These are phyloP conservation scores for Hydrolagus colliei DNA, from an alignment of 2,797 vertebrate genomes.

Conservation along the genomic window DNA sequence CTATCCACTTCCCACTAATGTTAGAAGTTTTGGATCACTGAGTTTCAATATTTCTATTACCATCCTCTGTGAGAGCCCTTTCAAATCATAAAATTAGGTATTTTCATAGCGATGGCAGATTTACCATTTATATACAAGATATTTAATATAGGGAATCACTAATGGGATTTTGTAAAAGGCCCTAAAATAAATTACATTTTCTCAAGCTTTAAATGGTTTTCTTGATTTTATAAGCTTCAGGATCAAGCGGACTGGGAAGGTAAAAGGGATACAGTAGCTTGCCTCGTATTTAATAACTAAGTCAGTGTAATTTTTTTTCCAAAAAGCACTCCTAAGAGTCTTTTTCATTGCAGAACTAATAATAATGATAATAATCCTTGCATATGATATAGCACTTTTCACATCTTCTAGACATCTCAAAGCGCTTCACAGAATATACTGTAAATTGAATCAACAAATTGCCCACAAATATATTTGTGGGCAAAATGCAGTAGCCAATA, in stretches of 20 bases:
- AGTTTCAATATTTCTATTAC: background rate
- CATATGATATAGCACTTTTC: no score
- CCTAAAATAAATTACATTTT: conserved; percentile 26
- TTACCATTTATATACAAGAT: conserved; percentile 9
- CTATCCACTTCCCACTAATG: background rate
- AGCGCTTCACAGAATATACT: no score
- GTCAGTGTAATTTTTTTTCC: conserved; percentile 13
- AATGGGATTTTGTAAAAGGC: conserved; percentile 18
- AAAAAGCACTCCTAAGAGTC: conserved; percentile 11
- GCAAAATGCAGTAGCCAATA: no score
- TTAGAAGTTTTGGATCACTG: background rate
- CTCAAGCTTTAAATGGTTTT: conserved; percentile 18
- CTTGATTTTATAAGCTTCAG: conserved; percentile 5
- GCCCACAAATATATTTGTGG: no score
- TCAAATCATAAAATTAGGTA: conserved; percentile 20
- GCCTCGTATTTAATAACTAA: conserved; percentile 20
- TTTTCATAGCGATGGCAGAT: background rate
- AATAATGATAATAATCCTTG: no score
- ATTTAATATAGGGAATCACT: conserved; percentile 24
- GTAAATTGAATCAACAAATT: no score
- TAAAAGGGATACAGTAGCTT: conserved; percentile 10
- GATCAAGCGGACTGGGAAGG: conserved; percentile 11
- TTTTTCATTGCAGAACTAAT: conserved; percentile 6
- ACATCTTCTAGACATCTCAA: no score
- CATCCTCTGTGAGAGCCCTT: conserved; percentile 4